Conservation (phyloP, 2,797 vertebrate genomes). For the Columba guinea region DNA sequence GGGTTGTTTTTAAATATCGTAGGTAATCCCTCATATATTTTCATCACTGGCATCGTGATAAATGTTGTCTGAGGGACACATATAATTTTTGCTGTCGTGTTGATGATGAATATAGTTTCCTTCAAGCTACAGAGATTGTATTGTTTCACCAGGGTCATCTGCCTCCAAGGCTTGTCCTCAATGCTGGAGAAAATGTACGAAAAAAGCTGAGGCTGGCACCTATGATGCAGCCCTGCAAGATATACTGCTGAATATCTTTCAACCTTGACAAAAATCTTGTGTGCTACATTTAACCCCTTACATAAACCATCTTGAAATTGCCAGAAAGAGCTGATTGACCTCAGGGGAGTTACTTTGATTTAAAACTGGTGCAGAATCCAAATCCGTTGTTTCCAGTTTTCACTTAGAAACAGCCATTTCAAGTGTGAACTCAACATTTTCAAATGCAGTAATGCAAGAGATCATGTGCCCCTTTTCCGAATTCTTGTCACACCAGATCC, state of each 20-base stretch:
- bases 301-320: not conserved
- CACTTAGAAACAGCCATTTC: not conserved
- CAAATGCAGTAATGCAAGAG: not conserved
- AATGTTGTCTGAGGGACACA: not conserved
- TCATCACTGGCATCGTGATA: not conserved
- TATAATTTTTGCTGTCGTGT: not conserved
- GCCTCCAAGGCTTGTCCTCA: not conserved
- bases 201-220: not conserved
- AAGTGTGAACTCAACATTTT: not conserved
- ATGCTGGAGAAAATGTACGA: not conserved
- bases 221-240: not conserved
- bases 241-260: not conserved
- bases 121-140: not conserved
- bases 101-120: not conserved
- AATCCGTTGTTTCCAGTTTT: not conserved
- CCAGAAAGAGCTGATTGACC: not conserved
- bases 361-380: not conserved
- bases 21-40: not conserved
- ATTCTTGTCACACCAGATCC: not conserved
- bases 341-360: not conserved
- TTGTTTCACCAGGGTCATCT: not conserved
- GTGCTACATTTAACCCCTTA: not conserved
- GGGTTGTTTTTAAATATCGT: not conserved
- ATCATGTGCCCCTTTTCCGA: not conserved
- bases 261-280: not conserved